Evolutionary conservation across 2,888 invertebrate species (phyloP).

Genomic region (Polia nebulosa): DNA sequence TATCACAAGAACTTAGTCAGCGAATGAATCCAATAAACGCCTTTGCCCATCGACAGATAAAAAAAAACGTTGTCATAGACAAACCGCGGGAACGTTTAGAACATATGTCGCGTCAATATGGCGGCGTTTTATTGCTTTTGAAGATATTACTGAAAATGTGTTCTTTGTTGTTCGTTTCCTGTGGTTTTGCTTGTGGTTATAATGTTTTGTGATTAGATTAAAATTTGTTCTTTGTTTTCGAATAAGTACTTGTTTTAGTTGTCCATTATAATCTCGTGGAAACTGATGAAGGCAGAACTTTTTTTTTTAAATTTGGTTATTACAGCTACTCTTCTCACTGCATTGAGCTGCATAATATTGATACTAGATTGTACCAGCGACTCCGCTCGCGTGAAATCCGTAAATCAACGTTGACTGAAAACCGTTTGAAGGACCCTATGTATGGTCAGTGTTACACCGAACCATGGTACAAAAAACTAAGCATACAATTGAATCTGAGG

Average conservation of each 20-base stretch:
- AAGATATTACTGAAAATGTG: constrained; percentile 63
- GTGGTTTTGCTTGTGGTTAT: constrained; percentile 45
- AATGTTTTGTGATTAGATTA: constrained; percentile 18
- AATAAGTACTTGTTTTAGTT: background rate
- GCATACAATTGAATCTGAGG: no score
- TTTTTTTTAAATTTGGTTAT: background rate
- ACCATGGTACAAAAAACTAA: no score
- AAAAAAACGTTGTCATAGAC: constrained; percentile 75
- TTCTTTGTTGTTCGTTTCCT: constrained; percentile 37
- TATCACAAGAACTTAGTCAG: constrained; percentile 64
- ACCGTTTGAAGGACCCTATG: no score
- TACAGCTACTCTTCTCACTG: no score
- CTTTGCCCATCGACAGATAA: constrained; percentile 61
- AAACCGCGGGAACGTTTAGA: constrained; percentile 68
- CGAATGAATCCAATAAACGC: constrained; percentile 65
- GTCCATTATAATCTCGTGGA: background rate
- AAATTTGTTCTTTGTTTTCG: constrained; percentile 17
- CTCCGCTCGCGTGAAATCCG: no score
- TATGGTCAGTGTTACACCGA: no score
- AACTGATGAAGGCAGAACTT: background rate
- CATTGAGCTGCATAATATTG: no score
- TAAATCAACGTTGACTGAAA: no score
- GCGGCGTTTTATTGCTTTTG: constrained; percentile 67
- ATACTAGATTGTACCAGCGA: no score
- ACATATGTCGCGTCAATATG: constrained; percentile 68